Evolutionary conservation across 2,797 vertebrate species (phyloP).

Genomic region (Sebastes cheni): DNA sequence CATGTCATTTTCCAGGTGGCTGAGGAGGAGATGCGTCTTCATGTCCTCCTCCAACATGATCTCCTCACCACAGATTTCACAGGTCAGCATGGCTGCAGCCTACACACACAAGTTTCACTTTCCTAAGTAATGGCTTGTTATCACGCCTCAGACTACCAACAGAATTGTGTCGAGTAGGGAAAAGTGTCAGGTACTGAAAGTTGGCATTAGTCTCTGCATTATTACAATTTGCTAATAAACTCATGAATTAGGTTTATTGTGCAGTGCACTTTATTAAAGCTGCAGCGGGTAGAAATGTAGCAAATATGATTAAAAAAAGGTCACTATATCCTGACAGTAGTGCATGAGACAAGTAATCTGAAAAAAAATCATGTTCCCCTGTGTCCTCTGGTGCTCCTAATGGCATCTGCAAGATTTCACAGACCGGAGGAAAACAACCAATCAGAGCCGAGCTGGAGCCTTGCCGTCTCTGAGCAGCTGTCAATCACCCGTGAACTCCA

Average conservation of each 20-base stretch:
- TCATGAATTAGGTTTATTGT: neutral
- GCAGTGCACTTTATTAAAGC: neutral
- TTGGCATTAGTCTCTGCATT: neutral
- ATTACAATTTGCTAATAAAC: neutral
- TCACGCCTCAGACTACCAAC: no score
- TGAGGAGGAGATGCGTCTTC: conserved; percentile 84
- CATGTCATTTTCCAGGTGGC: conserved; percentile 80
- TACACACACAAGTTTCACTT: neutral
- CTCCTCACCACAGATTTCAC: conserved; percentile 87
- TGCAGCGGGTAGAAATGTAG: no score
- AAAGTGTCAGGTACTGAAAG: neutral
- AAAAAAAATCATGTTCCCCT: no score
- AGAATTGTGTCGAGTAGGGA: neutral
- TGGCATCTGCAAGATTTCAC: no score
- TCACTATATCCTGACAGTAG: no score
- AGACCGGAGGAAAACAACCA: no score
- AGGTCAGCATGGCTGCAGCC: conserved; percentile 80
- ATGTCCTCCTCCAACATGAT: conserved; percentile 82
- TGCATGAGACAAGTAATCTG: no score
- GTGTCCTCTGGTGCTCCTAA: no score
- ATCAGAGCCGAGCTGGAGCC: no score
- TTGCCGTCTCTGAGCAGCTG: no score
- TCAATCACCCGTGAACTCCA: no score
- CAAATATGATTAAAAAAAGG: no score
- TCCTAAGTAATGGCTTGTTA: neutral